Conservation (phyloP, 2,888 invertebrate genomes). For the Thecocarcelia acutangulata region DNA sequence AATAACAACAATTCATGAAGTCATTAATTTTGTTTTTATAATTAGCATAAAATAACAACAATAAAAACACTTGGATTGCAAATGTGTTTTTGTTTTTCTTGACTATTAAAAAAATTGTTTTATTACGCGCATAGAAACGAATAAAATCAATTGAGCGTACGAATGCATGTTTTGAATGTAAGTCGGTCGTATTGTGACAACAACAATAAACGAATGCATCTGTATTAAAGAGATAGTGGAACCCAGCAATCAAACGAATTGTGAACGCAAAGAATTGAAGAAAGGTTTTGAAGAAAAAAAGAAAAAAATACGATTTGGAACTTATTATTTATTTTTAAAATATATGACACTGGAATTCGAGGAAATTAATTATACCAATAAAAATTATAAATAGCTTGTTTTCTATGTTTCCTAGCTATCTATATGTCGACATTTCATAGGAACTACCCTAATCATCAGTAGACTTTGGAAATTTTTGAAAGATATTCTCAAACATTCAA, state of each 20-base stretch:
- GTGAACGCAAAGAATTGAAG: no score
- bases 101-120: slow-evolving; percentile 31
- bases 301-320: no score
- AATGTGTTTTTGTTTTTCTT: slow-evolving; percentile 14
- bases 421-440: no score
- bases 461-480: no score
- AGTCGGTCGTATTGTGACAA: slow-evolving; percentile 21
- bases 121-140: slow-evolving; percentile 27
- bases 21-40: slow-evolving; percentile 47
- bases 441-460: no score
- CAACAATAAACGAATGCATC: not conserved
- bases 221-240: slow-evolving; percentile 3
- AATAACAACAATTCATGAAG: slow-evolving; percentile 13
- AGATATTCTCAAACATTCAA: no score
- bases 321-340: no score
- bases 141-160: slow-evolving; percentile 27
- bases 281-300: no score
- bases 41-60: slow-evolving; percentile 36
- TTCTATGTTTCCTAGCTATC: no score
- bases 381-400: no score
- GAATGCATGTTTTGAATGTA: slow-evolving; percentile 13
- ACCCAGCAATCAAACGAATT: not conserved
- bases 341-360: no score
- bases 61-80: slow-evolving; percentile 12
- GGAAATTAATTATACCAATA: no score